A percentile compares a stretch with the other conserved stretches of the same genome.
Evolutionary conservation across 2,888 invertebrate genomes (phyloP).

Genomic region (Drosophila diplacantha): DNA sequence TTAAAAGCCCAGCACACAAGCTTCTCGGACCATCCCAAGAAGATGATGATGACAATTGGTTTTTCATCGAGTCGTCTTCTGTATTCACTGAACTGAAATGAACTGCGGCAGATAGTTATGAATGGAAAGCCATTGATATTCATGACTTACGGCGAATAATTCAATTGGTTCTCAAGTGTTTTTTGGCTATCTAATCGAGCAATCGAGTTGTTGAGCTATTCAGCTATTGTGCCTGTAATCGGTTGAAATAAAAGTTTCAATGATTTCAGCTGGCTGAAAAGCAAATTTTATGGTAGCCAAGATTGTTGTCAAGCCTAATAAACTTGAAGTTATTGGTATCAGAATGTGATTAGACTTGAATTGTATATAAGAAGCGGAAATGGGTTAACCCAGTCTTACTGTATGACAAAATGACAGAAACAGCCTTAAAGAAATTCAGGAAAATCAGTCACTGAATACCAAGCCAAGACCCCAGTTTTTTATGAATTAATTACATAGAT

Average conservation of each 20-base stretch:
- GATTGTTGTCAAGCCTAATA: conserved; percentile 11
- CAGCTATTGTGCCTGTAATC: neutral
- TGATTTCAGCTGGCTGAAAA: conserved; percentile 4
- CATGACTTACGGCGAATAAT: conserved; percentile 14
- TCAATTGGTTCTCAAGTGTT: conserved; percentile 1
- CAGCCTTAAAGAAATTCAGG: neutral
- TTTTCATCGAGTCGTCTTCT: neutral
- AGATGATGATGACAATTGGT: conserved; percentile 57
- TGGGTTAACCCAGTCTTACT: neutral
- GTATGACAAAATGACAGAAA: no score
- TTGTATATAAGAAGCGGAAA: neutral
- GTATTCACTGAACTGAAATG: conserved; percentile 27
- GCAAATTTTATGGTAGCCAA: neutral
- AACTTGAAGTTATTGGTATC: neutral
- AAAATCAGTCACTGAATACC: neutral
- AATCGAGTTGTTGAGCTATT: conserved; percentile 4
- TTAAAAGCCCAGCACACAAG: conserved; percentile 50
- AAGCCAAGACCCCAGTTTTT: neutral
- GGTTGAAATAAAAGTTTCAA: conserved; percentile 25
- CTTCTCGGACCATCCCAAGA: conserved; percentile 19
- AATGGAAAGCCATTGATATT: conserved; percentile 27
- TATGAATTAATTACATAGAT: neutral
- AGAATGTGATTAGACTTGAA: neutral
- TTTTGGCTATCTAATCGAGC: conserved; percentile 24
- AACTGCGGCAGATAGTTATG: conserved; percentile 22